A percentile compares a stretch with the other conserved stretches of the same genome.
phyloP scores from a whole-genome alignment of 2,113 vertebrate genomes.

The Scolopax mira region DNA sequence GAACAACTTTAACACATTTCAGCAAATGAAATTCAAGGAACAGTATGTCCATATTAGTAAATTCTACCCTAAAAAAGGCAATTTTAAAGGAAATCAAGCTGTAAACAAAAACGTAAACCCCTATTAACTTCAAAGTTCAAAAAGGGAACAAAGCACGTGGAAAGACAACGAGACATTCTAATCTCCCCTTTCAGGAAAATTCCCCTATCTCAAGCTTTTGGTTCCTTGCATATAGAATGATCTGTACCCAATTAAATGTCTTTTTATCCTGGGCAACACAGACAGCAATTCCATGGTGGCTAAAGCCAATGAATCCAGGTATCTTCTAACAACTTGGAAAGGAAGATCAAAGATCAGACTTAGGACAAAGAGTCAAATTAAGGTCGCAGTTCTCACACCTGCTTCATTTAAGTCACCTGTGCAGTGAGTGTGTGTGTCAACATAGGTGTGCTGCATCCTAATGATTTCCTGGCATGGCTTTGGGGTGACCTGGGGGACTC shows the following conservation, averaged over 20 bases:
- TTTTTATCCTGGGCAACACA: not conserved
- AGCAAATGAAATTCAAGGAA: not conserved
- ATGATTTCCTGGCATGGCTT: not conserved
- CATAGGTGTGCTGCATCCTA: not conserved
- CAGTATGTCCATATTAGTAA: not conserved
- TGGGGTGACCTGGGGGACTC: not conserved
- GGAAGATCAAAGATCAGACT: constrained; percentile 15
- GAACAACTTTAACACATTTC: not conserved
- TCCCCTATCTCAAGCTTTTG: not conserved
- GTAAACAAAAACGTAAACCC: not conserved
- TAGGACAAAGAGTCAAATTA: not conserved
- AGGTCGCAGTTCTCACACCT: not conserved
- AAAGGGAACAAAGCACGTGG: not conserved
- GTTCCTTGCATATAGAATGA: not conserved
- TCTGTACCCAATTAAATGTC: not conserved
- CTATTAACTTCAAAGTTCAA: not conserved
- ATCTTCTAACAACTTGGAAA: not conserved
- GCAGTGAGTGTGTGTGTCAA: not conserved
- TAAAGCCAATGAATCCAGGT: not conserved
- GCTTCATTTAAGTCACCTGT: not conserved
- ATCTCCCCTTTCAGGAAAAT: not conserved
- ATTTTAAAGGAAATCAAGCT: not conserved
- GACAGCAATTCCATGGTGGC: not conserved
- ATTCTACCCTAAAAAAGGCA: not conserved
- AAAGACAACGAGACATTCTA: not conserved